These are phyloP conservation scores for Patella depressa DNA, from an alignment of 2,888 invertebrate species.

Conservation along the genomic window DNA sequence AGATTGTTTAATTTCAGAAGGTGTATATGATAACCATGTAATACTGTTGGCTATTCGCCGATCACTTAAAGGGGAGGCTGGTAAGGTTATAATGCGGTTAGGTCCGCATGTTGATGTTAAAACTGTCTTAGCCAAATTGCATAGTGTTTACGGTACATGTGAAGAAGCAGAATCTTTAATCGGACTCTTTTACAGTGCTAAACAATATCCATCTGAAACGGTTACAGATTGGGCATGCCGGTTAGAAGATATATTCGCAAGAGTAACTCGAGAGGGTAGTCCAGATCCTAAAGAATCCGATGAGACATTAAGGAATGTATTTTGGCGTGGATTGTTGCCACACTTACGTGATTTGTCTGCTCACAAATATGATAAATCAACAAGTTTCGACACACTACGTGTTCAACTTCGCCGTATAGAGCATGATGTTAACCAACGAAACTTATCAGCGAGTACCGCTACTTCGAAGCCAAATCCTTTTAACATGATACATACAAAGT, in stretches of 20 bases:
- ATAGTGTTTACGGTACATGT: constrained; percentile 8
- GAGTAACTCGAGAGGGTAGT: background rate
- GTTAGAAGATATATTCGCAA: background rate
- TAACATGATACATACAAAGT: no score
- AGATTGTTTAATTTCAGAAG: constrained; percentile 11
- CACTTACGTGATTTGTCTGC: background rate
- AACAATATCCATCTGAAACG: no score
- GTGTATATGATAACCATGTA: no score
- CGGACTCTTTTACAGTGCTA: background rate
- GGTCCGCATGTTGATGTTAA: no score
- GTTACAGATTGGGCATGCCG: constrained; percentile 5
- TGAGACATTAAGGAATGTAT: background rate
- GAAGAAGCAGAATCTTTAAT: constrained; percentile 12
- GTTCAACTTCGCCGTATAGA: constrained; percentile 8
- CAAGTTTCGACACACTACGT: constrained; percentile 3
- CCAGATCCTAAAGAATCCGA: background rate
- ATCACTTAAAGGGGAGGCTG: no score
- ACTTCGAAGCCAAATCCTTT: no score
- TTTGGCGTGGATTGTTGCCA: background rate
- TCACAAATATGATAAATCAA: no score
- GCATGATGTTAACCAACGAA: no score
- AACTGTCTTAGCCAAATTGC: no score
- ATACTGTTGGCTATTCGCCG: no score
- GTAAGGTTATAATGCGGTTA: no score
- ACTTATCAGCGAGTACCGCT: no score